Evolutionary conservation across 2,888 invertebrate species (phyloP).

Genomic region (Pteria penguin): DNA sequence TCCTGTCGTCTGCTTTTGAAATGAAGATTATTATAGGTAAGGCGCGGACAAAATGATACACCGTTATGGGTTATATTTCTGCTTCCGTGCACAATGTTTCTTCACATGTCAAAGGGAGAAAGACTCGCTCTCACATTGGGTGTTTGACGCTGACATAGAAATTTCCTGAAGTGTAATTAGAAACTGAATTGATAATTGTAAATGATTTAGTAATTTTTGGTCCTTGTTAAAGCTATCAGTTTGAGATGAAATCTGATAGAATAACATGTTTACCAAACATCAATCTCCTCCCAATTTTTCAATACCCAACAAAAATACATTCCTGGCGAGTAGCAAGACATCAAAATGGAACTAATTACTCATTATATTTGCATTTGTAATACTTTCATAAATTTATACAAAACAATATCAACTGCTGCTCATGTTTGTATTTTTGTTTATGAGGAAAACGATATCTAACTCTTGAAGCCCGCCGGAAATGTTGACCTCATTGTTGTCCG

Average conservation of each 20-base stretch:
- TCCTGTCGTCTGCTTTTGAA: conserved; percentile 30
- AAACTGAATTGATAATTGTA: conserved; percentile 41
- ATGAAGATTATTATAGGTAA: conserved; percentile 32
- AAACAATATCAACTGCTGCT: no score
- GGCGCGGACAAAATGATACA: conserved; percentile 24
- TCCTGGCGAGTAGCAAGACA: no score
- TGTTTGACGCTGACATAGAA: conserved; percentile 22
- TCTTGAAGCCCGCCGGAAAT: no score
- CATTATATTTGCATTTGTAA: no score
- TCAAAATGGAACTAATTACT: no score
- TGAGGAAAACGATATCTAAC: no score
- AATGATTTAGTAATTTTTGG: conserved; percentile 33
- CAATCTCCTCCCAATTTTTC: conserved; percentile 9
- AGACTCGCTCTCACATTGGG: conserved; percentile 28
- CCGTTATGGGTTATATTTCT: conserved; percentile 23
- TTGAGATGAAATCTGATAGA: conserved; percentile 26
- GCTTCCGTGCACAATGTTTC: conserved; percentile 33
- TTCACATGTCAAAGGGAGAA: conserved; percentile 27
- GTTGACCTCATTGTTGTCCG: no score
- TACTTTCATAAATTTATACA: no score
- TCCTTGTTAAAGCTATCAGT: conserved; percentile 1
- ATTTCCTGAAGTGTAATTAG: conserved; percentile 36
- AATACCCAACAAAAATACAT: no score
- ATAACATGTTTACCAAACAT: conserved; percentile 31
- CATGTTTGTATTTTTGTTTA: no score